Percentiles rank a stretch among this genome's conserved stretches.
Conservation (phyloP, 2,113 vertebrate genomes). For the Caracal caracal region DNA sequence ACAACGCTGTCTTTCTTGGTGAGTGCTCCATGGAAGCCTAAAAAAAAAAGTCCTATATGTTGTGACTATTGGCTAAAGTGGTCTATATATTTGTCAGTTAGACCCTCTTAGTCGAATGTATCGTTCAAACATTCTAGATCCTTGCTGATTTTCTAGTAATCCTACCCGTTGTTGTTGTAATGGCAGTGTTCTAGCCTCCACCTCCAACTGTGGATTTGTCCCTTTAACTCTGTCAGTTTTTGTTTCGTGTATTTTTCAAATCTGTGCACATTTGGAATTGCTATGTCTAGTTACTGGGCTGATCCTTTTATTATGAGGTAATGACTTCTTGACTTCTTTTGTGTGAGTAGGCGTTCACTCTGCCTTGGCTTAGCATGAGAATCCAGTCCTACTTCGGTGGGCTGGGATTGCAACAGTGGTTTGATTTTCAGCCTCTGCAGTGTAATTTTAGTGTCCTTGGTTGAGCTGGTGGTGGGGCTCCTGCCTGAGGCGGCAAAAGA, state of each 20-base stretch:
- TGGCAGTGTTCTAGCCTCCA: background rate
- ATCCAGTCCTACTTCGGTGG: background rate
- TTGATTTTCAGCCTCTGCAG: background rate
- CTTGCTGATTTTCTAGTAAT: background rate
- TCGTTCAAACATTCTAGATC: background rate
- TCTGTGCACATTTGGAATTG: background rate
- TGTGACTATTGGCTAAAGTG: background rate
- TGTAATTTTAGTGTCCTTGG: background rate
- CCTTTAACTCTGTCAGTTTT: background rate
- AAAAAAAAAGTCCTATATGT: background rate
- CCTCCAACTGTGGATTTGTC: background rate
- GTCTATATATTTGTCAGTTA: background rate
- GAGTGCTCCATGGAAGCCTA: background rate
- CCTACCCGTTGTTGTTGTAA: background rate
- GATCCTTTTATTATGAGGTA: background rate
- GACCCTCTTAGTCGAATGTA: background rate
- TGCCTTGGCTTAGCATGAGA: background rate
- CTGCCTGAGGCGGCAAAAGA: rapidly evolving
- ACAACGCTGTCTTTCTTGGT: background rate
- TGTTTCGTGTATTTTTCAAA: background rate
- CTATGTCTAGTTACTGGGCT: background rate
- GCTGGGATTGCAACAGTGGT: background rate
- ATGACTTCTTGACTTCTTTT: background rate
- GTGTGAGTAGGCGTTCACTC: background rate
- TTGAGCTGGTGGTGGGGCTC: background rate